Conservation (phyloP, 1,140 invertebrate genomes). For the Drosophila arizonae region DNA sequence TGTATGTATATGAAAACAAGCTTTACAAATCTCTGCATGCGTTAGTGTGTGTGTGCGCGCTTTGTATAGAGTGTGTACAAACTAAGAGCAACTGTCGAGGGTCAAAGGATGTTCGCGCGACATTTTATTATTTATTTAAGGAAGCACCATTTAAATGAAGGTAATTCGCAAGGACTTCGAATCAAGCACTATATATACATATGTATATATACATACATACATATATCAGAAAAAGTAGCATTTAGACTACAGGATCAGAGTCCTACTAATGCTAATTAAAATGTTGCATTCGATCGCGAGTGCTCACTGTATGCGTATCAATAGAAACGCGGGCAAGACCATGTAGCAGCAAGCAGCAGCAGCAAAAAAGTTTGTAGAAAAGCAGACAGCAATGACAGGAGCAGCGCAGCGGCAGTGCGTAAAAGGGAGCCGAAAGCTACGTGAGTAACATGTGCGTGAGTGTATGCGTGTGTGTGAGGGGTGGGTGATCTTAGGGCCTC, state of each 20-base stretch:
- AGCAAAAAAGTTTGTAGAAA: not conserved
- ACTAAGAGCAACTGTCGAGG: constrained; percentile 5
- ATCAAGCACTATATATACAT: not conserved
- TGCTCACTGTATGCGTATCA: constrained; percentile 15
- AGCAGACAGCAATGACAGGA: constrained; percentile 9
- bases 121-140: constrained; percentile 5
- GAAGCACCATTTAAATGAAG: not conserved
- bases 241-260: too few relatives aligned
- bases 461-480: not conserved
- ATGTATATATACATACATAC: not conserved
- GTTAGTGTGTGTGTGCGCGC: not conserved
- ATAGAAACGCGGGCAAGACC: constrained; percentile 23
- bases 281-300: not conserved
- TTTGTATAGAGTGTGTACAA: constrained; percentile 18
- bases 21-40: constrained; percentile 26
- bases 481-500: constrained; percentile 13
- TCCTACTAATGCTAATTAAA: not conserved
- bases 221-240: too few relatives aligned
- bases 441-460: not conserved
- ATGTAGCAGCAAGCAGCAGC: constrained; percentile 11
- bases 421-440: constrained; percentile 21
- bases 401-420: constrained; percentile 2
- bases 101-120: constrained; percentile 1
- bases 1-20: constrained; percentile 11
- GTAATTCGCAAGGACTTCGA: not conserved